Evolutionary conservation across 1,140 invertebrate species (phyloP), one percentile per base, ranked within the genome.

Genomic region (Dermatophagoides farinae): DNA sequence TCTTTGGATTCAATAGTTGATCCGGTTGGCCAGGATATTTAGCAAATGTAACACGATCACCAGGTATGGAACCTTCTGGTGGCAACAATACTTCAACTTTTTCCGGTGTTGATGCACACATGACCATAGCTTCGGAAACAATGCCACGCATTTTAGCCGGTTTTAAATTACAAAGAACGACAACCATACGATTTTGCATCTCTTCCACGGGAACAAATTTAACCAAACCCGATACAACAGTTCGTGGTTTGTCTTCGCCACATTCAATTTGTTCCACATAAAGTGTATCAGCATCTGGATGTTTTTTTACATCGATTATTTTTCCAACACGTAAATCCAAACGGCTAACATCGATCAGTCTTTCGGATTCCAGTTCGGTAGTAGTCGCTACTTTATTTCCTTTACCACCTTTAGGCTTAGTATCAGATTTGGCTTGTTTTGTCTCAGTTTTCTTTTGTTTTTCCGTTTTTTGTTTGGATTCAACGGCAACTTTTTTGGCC

Each of bases 231-330:
- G 85, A 89, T 1, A 92, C 82, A 62, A 93, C 82, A 31, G 81
- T 83, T 49, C 82, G 68, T 6, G 74, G 71, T 10, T 65, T 62
- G 11, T 57, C 44, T 31, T 68, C 67, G 2, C 67, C 85, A 55
- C 88, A 68, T 73, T 88, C 85, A 68, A 97, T 89, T 71, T 91
- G 83, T 69, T 95, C 86, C 12, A 97, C 83, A 74, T 97, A 97
- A 0, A 97, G 75, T 47, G 82, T 77, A 74, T 97, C 92, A 23
- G 93, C 93, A 75, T 97, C 89, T 0, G 90, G 89, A 77, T 98
- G 93, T 68, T 77, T 31, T 31, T 53, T 25, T 18, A 89, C 85
- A 66, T 87, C 80, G 0, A 93, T 74, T 65, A 97, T 89, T 69
- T 83, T 82, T 16, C 93, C 93, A 40, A 97, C 80, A 67, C 88